phyloP scores from a whole-genome alignment of 2,113 vertebrate species.

The Osmerus mordax region DNA sequence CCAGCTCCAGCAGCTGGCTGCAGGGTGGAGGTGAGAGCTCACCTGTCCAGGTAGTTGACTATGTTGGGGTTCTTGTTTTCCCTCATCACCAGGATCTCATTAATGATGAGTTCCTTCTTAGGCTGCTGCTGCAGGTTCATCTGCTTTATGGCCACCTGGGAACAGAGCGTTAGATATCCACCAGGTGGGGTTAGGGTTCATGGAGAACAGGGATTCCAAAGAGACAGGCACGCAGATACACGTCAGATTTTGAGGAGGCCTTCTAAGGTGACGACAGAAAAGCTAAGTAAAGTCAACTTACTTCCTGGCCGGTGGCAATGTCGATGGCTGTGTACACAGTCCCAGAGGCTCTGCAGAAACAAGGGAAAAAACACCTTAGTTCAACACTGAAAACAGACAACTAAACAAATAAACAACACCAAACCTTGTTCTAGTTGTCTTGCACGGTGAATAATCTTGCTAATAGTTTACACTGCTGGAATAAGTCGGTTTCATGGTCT shows the following conservation, averaged over 20 bases:
- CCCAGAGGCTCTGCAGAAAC: slow-evolving; percentile 85
- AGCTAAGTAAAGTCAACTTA: slow-evolving; percentile 43
- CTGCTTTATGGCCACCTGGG: slow-evolving; percentile 97
- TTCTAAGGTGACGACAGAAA: slow-evolving; percentile 4
- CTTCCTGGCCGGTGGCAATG: slow-evolving; percentile 96
- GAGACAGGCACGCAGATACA: background rate
- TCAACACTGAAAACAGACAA: slow-evolving; percentile 3
- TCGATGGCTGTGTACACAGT: slow-evolving; percentile 98
- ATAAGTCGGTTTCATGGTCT: background rate
- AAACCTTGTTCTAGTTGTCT: too few species aligned
- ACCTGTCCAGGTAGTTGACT: slow-evolving; percentile 99
- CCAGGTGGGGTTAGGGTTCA: background rate
- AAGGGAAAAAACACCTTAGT: slow-evolving; percentile 38
- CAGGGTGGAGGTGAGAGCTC: background rate
- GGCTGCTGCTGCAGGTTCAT: slow-evolving; percentile 99
- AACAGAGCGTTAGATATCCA: background rate
- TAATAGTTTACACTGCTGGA: background rate
- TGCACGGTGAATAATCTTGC: too few species aligned
- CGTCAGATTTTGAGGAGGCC: background rate
- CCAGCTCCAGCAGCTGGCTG: too few species aligned
- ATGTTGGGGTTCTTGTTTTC: slow-evolving; percentile 99
- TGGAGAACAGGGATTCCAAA: background rate
- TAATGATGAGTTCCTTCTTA: slow-evolving; percentile 99
- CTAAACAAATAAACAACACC: slow-evolving; percentile 1
- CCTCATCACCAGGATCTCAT: slow-evolving; percentile 99